Conservation (phyloP, 2,888 invertebrate genomes). For the Rhogogaster chlorosoma region DNA sequence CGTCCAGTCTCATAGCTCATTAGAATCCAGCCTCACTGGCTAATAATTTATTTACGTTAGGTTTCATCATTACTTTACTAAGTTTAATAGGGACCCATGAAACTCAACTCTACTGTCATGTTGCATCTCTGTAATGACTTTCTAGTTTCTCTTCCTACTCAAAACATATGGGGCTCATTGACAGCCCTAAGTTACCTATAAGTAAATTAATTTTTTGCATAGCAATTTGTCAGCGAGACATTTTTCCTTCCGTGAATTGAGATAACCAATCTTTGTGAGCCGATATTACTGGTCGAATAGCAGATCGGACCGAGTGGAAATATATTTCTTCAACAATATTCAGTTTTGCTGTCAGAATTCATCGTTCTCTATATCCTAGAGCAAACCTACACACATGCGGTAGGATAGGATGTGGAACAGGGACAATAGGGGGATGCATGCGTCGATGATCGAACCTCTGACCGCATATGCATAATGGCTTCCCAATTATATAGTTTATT, state of each 20-base stretch:
- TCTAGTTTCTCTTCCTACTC: not conserved
- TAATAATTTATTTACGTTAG: not conserved
- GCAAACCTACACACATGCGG: too few species aligned
- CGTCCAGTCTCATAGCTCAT: not conserved
- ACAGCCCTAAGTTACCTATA: not conserved
- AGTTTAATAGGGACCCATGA: not conserved
- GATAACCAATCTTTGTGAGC: not conserved
- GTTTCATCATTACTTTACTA: not conserved
- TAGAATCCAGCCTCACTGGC: not conserved
- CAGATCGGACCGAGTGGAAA: not conserved
- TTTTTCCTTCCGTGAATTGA: not conserved
- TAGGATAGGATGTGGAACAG: not conserved
- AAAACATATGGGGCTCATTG: not conserved
- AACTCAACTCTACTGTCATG: not conserved
- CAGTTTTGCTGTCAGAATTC: not conserved
- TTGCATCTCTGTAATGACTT: not conserved
- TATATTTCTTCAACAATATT: not conserved
- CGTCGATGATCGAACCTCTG: conserved; percentile 3
- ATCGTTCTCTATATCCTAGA: not conserved
- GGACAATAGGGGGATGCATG: conserved; percentile 12
- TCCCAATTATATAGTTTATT: conserved; percentile 38
- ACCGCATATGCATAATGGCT: conserved; percentile 18
- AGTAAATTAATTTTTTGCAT: not conserved
- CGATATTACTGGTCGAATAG: not conserved
- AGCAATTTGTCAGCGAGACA: not conserved